Conservation (phyloP, 2,888 invertebrate genomes). For the Branchinecta sandiegonensis region DNA sequence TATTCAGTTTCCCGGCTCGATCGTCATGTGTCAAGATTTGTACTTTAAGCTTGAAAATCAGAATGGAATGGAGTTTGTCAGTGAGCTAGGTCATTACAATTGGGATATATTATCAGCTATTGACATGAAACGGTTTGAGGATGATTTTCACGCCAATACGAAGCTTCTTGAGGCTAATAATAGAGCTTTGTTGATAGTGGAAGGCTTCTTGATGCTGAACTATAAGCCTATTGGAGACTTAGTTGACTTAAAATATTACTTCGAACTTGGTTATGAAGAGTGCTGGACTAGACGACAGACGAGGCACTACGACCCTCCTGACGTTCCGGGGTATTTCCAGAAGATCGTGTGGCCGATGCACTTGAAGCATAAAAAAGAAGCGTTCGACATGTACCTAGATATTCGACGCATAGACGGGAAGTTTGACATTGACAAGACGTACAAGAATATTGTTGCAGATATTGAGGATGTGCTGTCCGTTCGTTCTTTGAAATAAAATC, state of each 20-base stretch:
- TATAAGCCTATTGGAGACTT: constrained; percentile 49
- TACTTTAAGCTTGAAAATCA: constrained; percentile 55
- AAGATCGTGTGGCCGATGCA: constrained; percentile 82
- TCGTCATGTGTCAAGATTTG: constrained; percentile 53
- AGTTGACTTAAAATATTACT: constrained; percentile 57
- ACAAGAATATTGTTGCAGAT: background rate
- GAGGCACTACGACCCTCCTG: constrained; percentile 64
- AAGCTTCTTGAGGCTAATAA: constrained; percentile 30
- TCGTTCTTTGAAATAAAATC: background rate
- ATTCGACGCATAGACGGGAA: constrained; percentile 19
- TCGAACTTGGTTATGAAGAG: constrained; percentile 51
- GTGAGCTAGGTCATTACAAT: constrained; percentile 53
- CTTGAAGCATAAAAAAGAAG: constrained; percentile 32
- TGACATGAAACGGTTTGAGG: constrained; percentile 51
- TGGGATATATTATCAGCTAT: constrained; percentile 56
- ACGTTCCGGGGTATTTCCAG: constrained; percentile 75
- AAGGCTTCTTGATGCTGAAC: constrained; percentile 61
- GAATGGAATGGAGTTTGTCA: constrained; percentile 46
- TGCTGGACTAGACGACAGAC: constrained; percentile 47
- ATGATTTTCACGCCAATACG: constrained; percentile 26
- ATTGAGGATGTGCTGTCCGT: background rate
- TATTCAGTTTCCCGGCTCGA: constrained; percentile 34
- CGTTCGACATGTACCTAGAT: constrained; percentile 21
- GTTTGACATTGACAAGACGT: background rate
- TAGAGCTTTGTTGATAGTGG: constrained; percentile 46